A percentile compares a stretch with the other conserved stretches of the same genome.
Evolutionary conservation across 2,113 vertebrate genomes (phyloP).

Genomic region (Grammomys surdaster): DNA sequence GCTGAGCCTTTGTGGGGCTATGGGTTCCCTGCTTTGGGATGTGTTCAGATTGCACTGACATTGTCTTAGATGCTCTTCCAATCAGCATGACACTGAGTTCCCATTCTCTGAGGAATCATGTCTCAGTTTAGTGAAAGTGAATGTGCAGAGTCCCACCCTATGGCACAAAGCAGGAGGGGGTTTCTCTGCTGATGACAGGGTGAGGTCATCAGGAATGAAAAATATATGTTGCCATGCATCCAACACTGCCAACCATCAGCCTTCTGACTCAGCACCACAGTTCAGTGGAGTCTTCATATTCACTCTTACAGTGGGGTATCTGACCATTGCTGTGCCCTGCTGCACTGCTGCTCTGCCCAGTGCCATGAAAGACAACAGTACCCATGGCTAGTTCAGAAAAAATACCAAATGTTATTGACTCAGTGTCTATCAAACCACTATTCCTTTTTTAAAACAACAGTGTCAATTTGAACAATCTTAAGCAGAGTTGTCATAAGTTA

Average conservation of each 20-base stretch:
- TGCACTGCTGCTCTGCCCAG: too few relatives aligned
- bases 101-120: neutral
- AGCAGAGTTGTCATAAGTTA: neutral
- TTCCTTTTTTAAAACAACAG: neutral
- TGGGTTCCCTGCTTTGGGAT: neutral
- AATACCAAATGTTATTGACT: neutral
- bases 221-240: neutral
- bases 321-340: too few relatives aligned
- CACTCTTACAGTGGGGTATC: too few relatives aligned
- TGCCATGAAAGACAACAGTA: neutral
- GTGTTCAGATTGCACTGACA: neutral
- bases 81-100: neutral
- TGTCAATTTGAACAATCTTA: neutral
- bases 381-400: neutral
- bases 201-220: neutral
- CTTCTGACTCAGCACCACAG: neutral
- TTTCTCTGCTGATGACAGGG: neutral
- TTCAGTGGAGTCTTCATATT: neutral
- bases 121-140: neutral
- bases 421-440: neutral
- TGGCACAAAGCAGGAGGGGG: neutral
- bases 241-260: neutral
- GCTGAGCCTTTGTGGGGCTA: neutral
- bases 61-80: neutral
- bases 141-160: accelerated